Conservation (phyloP, 2,888 invertebrate species). For the Theodoxus fluviatilis region DNA sequence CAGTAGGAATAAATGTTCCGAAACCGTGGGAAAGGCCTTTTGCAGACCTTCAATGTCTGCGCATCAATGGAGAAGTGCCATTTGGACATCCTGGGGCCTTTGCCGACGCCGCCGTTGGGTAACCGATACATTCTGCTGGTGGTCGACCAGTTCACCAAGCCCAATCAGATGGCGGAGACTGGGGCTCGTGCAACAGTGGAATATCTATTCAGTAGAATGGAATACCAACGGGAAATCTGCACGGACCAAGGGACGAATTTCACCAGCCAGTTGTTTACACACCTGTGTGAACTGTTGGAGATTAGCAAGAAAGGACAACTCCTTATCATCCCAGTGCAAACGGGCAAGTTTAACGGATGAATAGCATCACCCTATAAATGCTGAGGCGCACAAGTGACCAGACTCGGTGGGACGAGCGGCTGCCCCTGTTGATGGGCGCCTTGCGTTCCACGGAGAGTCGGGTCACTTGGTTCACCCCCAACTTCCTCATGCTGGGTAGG, state of each 20-base stretch:
- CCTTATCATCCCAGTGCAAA: neutral
- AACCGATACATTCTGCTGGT: neutral
- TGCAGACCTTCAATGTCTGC: neutral
- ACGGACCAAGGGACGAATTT: neutral
- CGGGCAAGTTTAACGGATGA: neutral
- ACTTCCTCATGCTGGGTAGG: too few species aligned
- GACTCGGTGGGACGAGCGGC: too few species aligned
- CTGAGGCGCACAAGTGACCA: neutral
- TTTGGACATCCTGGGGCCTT: neutral
- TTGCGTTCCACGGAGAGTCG: too few species aligned
- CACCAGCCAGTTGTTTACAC: neutral
- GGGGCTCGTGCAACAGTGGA: neutral
- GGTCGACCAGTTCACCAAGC: conserved; percentile 16
- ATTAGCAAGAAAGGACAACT: neutral
- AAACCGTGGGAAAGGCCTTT: neutral
- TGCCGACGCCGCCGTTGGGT: neutral
- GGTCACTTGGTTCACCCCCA: too few species aligned
- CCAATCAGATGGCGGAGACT: neutral
- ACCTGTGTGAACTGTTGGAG: neutral
- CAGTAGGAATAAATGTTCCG: too few species aligned
- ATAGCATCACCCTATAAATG: neutral
- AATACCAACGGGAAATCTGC: neutral
- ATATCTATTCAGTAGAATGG: neutral
- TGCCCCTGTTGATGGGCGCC: too few species aligned
- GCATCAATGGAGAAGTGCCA: neutral